Base-by-base conservation (phyloP, 2,113 vertebrate species). In the Bombycilla garrulus region DNA sequence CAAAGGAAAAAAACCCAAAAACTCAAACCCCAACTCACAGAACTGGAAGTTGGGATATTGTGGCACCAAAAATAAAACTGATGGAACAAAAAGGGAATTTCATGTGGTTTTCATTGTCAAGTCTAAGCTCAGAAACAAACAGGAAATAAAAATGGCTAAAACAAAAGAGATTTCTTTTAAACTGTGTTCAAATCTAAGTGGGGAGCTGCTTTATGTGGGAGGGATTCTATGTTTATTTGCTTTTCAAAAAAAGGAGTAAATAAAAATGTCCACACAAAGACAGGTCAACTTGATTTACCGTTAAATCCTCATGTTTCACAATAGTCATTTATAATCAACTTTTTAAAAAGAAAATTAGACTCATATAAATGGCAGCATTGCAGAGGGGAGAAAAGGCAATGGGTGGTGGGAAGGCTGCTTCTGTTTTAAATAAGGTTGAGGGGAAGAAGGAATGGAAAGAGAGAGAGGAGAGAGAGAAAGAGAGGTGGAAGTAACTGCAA, bases 31-130 rank as follows among this genome's bases (percentile, higher is more conserved):
- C 10, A 81, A 88, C 51, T 88, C 67, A 42, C 45, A 86, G 79
- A 86, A 90, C 64, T 93, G 82, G 82, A 86, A 94, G 69, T 60
- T 86, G 23, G 88, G 65, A 88, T 95, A 60, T 35, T 92, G 81
- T 64, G 22, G 72, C 88, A 96, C 80, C 93, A 96, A 96, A 96
- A 97, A 95, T 94, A 94, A 96, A 97, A 90, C 88, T 78, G 76
- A 93, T 93, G 95, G 94, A 96, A 97, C 92, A 96, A 93, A 97
- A 94, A 94, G 93, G n/a, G 88, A 95, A 96, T 96, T 96, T 96
- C 93, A 97, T 96, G 93, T 96, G 94, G 92, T 96, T 96, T 94
- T 90, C 91, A 97, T 96, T 94, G 94, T 96, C 92, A 94, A 94
- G 93, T 81, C 94, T 93, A 94, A 96, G 85, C 90, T 88, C 93